Conservation (phyloP, 2,888 invertebrate genomes). For the Sphaerophoria taeniata region DNA sequence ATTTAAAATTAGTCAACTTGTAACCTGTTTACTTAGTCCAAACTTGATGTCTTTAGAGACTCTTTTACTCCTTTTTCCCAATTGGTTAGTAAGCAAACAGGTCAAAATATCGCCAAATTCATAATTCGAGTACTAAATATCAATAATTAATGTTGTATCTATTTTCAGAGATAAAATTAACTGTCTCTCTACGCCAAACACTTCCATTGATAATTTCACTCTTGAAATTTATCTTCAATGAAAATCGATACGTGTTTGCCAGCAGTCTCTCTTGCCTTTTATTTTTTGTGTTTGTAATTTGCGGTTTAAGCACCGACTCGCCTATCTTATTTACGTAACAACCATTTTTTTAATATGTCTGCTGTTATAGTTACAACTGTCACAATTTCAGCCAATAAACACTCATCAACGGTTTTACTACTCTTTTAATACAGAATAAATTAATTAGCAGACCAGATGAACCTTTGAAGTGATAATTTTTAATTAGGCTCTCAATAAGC, state of each 20-base stretch:
- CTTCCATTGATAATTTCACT: slow-evolving; percentile 37
- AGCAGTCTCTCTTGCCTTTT: neutral
- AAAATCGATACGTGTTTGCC: slow-evolving; percentile 22
- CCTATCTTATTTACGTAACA: slow-evolving; percentile 57
- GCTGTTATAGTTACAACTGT: slow-evolving; percentile 51
- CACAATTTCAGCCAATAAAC: slow-evolving; percentile 55
- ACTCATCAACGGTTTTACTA: slow-evolving; percentile 60
- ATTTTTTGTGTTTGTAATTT: neutral
- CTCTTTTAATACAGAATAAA: slow-evolving; percentile 49
- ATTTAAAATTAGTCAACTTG: too few relatives aligned
- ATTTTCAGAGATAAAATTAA: slow-evolving; percentile 2
- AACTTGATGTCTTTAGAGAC: too few relatives aligned
- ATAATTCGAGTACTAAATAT: neutral
- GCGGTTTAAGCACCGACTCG: neutral
- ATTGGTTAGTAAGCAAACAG: too few relatives aligned
- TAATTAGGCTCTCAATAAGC: slow-evolving; percentile 54
- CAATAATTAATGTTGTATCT: slow-evolving; percentile 5
- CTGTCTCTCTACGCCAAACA: neutral
- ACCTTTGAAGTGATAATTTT: slow-evolving; percentile 56
- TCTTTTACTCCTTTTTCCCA: too few relatives aligned
- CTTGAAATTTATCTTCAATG: slow-evolving; percentile 23
- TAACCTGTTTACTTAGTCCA: too few relatives aligned
- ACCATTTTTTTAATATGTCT: slow-evolving; percentile 33
- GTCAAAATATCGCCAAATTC: too few relatives aligned
- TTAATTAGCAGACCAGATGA: slow-evolving; percentile 9